Conservation (phyloP, 2,888 invertebrate species). For the Ferrisia virgata region DNA sequence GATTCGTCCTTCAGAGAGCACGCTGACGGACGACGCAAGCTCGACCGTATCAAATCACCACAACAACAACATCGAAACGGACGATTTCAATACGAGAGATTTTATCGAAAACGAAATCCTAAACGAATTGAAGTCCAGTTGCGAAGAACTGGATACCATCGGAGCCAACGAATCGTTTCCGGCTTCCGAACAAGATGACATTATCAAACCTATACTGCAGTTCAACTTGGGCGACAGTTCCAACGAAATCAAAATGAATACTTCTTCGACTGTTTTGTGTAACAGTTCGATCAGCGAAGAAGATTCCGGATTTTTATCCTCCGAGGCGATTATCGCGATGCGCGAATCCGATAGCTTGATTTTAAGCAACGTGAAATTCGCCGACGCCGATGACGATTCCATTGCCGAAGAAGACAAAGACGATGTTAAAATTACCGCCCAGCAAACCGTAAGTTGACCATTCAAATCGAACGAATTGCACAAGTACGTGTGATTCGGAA, state of each 20-base stretch:
- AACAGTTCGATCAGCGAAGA: slow-evolving; percentile 51
- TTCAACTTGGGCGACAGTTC: slow-evolving; percentile 38
- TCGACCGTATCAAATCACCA: not conserved
- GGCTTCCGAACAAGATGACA: slow-evolving; percentile 35
- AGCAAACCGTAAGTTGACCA: slow-evolving; percentile 16
- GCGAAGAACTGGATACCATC: slow-evolving; percentile 34
- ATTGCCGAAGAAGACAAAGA: slow-evolving; percentile 34
- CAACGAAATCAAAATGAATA: slow-evolving; percentile 23
- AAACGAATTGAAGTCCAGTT: slow-evolving; percentile 39
- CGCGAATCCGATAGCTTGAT: slow-evolving; percentile 48
- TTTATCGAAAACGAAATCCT: slow-evolving; percentile 40
- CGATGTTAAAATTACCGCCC: not conserved
- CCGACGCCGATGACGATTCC: slow-evolving; percentile 44
- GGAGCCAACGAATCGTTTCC: slow-evolving; percentile 30
- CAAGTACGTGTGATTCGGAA: not conserved
- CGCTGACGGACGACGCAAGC: not conserved
- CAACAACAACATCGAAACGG: not conserved
- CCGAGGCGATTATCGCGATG: slow-evolving; percentile 49
- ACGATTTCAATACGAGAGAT: slow-evolving; percentile 24
- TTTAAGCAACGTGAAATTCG: slow-evolving; percentile 46
- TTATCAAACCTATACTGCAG: slow-evolving; percentile 42
- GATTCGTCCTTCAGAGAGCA: not conserved
- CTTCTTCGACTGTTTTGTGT: slow-evolving; percentile 48
- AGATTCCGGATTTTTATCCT: slow-evolving; percentile 51
- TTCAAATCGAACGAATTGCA: too few species aligned